Evolutionary conservation across 64 coral and sea anemone species (phyloP).

Genomic region (Stichodactyla mertensii): DNA sequence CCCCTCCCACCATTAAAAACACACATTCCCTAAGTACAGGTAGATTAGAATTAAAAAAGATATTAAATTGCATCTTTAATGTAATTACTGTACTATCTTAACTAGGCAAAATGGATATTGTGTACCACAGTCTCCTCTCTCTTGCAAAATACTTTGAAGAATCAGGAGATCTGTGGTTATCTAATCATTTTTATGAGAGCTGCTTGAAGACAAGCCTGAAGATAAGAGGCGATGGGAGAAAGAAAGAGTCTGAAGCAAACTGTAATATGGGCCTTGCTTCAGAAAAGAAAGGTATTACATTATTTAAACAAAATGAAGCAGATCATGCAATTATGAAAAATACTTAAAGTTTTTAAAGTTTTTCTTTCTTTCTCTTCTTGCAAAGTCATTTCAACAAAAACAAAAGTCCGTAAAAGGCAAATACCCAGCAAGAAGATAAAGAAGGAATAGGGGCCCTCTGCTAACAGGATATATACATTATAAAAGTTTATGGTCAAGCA

Average conservation of each 20-base stretch:
- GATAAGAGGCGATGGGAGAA: constrained; percentile 89
- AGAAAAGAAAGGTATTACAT: constrained; percentile 78
- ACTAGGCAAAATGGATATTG: constrained; percentile 88
- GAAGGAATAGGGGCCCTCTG: no score
- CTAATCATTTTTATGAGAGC: constrained; percentile 86
- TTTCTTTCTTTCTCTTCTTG: no score
- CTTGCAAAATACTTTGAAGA: constrained; percentile 92
- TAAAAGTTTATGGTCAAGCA: no score
- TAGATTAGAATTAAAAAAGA: no score
- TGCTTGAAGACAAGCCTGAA: constrained; percentile 92
- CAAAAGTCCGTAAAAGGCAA: no score
- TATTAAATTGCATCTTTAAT: neutral
- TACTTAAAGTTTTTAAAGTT: no score
- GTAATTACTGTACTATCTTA: neutral
- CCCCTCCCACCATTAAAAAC: no score
- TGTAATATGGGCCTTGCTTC: constrained; percentile 89
- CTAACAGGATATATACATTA: no score
- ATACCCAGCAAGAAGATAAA: no score
- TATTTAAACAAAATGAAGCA: neutral
- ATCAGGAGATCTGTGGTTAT: constrained; percentile 65
- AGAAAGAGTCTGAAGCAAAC: constrained; percentile 93
- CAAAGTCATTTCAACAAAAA: no score
- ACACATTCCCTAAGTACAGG: no score
- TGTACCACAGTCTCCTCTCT: constrained; percentile 67
- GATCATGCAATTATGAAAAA: no score